Conservation (phyloP, 64 coral and sea anemone genomes). For the Porites australiensis region DNA sequence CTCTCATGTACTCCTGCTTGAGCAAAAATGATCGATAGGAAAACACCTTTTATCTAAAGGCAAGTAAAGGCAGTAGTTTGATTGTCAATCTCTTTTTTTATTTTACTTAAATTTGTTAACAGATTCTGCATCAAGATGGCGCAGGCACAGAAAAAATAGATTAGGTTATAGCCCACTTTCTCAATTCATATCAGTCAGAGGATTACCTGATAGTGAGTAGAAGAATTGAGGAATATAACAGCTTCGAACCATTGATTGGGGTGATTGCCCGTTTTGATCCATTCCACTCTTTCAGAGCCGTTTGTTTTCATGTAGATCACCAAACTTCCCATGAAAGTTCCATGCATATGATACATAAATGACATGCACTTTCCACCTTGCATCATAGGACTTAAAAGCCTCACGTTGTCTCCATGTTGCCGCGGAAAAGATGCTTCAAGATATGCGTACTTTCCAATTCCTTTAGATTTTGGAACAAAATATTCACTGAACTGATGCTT, state of each 20-base stretch:
- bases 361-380: conserved; percentile 47
- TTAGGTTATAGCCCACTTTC: no score
- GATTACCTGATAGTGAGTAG: conserved; percentile 47
- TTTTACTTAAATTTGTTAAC: no score
- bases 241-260: conserved; percentile 47
- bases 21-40: no score
- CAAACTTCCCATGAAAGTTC: conserved; percentile 47
- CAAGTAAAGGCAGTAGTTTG: no score
- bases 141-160: no score
- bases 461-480: neutral
- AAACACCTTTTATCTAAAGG: no score
- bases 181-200: neutral
- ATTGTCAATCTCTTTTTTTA: no score
- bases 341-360: conserved; percentile 65
- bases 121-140: no score
- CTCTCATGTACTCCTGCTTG: no score
- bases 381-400: conserved; percentile 52
- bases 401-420: conserved; percentile 24
- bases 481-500: no score
- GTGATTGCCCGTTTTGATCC: conserved; percentile 64
- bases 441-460: conserved; percentile 53
- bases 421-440: conserved; percentile 33
- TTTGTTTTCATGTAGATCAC: conserved; percentile 46
- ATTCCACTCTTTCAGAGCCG: neutral
- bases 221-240: conserved; percentile 19